Evolutionary conservation across 2,888 invertebrate species (phyloP).

Genomic region (Anorthoa munda): DNA sequence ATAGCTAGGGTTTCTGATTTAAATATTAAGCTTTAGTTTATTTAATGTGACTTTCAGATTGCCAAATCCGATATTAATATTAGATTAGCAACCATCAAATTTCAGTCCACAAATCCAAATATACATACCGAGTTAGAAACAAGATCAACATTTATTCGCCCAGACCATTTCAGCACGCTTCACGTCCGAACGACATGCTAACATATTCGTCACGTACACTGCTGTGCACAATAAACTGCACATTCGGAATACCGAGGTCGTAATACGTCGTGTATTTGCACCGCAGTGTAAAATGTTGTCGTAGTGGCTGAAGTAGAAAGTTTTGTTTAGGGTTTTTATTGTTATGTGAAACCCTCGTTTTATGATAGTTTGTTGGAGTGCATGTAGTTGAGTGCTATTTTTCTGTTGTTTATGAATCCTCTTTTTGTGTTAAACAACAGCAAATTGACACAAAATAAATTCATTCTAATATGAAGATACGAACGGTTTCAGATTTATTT

Average conservation of each 20-base stretch:
- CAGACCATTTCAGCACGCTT: conserved; percentile 40
- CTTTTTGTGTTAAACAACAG: background rate
- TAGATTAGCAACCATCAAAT: conserved; percentile 14
- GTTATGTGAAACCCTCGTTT: conserved; percentile 25
- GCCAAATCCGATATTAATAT: conserved; percentile 1
- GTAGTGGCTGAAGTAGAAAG: conserved; percentile 39
- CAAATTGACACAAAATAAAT: no score
- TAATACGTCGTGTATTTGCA: conserved; percentile 51
- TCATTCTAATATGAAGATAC: background rate
- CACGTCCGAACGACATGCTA: conserved; percentile 61
- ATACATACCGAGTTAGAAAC: conserved; percentile 23
- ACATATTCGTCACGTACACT: conserved; percentile 66
- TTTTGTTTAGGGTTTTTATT: conserved; percentile 52
- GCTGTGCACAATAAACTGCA: conserved; percentile 64
- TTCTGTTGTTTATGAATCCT: background rate
- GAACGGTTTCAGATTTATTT: background rate
- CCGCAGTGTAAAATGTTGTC: conserved; percentile 54
- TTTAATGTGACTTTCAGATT: conserved; percentile 8
- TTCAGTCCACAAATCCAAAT: conserved; percentile 23
- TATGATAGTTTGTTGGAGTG: conserved; percentile 32
- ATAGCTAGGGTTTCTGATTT: background rate
- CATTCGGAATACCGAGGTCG: conserved; percentile 51
- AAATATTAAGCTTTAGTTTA: background rate
- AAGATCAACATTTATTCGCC: conserved; percentile 43
- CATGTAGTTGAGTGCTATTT: background rate